Evolutionary conservation across 2,888 invertebrate species (phyloP), one percentile per base, ranked within the genome.

Genomic region (Eurytoma californica): DNA sequence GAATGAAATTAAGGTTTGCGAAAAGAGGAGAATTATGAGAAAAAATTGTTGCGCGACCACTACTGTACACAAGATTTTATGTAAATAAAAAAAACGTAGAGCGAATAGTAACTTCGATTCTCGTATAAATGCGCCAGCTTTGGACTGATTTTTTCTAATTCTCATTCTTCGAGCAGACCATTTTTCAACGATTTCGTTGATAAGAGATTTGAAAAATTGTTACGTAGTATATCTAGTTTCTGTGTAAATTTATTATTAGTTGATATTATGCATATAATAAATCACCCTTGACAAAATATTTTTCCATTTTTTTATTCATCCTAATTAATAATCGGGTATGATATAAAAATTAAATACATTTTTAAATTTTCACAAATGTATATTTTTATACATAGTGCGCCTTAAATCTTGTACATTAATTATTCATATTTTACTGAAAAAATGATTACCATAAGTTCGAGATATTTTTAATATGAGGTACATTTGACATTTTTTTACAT

Each of bases 141-240:
- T 72, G 77, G 75, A 82, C 79, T 78, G 77, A 78, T 78, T 82
- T 82, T 82, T 82, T 74, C 82, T 82, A 80, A 82, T 82, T 81
- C 81, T 79, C 76, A 74, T 78, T 78, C 80, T 78, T 67, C 65
- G 57, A 78, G 76, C 68, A 77, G 67, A 77, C 77, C 60, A 53
- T 66, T 72, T 70, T 78, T 80, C 75, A 72, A 78, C 61, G 67
- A 78, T 68, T 78, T 75, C 73, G 78, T 80, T 82, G 76, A 78
- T 63, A 73, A 80, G 78, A 82, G 68, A 85, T 85, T 86, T 83
- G 84, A 86, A 86, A 86, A 85, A 84, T 88, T 87, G 86, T 87
- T 88, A 87, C 83, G 83, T 87, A 87, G 85, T 83, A 75, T 73
- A 80, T 84, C 85, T 87, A 88, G 85, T 87, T 88, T 87, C 85